Evolutionary conservation across 1,140 invertebrate species (phyloP), one percentile per base, ranked within the genome.

Genomic region (Drosophila mojavensis): DNA sequence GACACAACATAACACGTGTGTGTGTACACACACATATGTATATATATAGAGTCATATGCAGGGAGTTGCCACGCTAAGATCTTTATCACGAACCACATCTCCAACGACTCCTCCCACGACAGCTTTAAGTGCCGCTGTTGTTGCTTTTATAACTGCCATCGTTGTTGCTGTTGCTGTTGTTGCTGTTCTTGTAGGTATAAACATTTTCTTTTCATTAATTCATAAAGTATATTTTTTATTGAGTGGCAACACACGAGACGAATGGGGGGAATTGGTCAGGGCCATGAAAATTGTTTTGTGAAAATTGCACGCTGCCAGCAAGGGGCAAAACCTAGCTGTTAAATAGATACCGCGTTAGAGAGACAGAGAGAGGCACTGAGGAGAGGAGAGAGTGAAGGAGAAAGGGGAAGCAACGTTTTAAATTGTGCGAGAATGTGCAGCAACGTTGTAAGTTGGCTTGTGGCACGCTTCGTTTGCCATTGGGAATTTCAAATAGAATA

Each of bases 151-250:
- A n/a, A 43, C 5, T 47, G 56, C 33, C 53, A 39, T 60, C 54
- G 59, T 45, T 65, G 41, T 54, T 67, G 50, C 5, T 47, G 56
- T 43, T 54, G 50, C 56, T 58, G 59, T 45, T 65, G 41, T 59
- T 67, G 54, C 4, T 30, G 28, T 30, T 61, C 5, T 33, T 82
- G 78, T 56, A 73, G 82, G 75, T 45, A 81, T 76, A 77, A 86
- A 89, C 83, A 78, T 86, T 86, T 89, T 86, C 84, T 83, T 88
- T 86, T 86, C 83, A 86, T 86, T 86, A 86, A 86, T 86, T 86
- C 83, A 86, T 86, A 86, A 88, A 88, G 84, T 83, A 86, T 83
- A 86, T 88, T 86, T 86, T 86, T 86, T 86, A 86, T 86, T 88
- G 83, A 88, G 83, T 86, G 83, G 83, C 79, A 89, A 78, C 79